Evolutionary conservation across 1,140 invertebrate species (phyloP), one percentile per base, ranked within the genome.

Genomic region (Goniozus legneri): DNA sequence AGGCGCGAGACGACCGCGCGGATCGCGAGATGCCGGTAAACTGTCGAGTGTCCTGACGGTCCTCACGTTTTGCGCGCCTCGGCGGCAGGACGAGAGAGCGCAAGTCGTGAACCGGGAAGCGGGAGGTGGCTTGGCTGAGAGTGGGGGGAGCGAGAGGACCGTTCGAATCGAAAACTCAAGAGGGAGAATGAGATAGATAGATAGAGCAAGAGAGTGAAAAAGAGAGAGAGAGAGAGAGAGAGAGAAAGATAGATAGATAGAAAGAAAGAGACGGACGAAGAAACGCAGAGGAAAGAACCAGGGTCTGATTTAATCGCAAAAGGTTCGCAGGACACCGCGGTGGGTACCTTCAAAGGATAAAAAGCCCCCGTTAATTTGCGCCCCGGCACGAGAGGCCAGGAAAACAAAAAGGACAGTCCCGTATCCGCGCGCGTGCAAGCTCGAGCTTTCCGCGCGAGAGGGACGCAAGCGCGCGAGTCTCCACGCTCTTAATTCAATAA

Each of bases 21-120:
- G 55, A 42, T 47, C 54, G 55, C 47, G 51, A 24, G 34, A 58
- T 47, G 56, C 55, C 56, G 55, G 55, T 58, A 54, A 58, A 59
- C 56, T 59, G 56, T 58, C 56, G 47, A 50, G n/a, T n/a, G 54
- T 54, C 56, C 56, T 58, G 56, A 44, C 49, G 51, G 51, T 50
- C 46, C 47, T 58, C 56, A 14, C 34, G 14, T 35, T 10, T 16
- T 2, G 2, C 16, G 8, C 36, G 3, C 34, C 36, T 19, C 36
- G n/a, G n/a, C n/a, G n/a, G n/a, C n/a, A n/a, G n/a, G n/a, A n/a
- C n/a, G n/a, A n/a, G n/a, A n/a, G n/a, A n/a, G n/a, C n/a, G n/a
- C n/a, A n/a, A n/a, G n/a, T n/a, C n/a, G n/a, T n/a, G n/a, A n/a
- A n/a, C n/a, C n/a, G n/a, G n/a, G n/a, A n/a, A n/a, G n/a, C n/a